Conservation (phyloP, 2,797 vertebrate genomes). For the Falco columbarius region DNA sequence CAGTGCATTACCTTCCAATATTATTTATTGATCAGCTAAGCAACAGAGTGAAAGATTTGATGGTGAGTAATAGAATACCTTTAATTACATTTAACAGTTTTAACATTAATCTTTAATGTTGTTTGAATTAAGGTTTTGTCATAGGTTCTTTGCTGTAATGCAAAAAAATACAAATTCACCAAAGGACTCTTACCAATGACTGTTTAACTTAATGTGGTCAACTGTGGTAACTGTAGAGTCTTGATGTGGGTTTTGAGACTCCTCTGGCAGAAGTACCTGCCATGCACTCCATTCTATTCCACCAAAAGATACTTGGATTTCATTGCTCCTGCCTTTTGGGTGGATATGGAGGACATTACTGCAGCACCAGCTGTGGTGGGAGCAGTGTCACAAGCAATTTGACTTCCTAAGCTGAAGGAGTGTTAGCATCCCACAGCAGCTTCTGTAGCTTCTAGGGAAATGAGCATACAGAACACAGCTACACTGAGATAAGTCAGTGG, state of each 20-base stretch:
- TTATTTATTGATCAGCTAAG: conserved; percentile 94
- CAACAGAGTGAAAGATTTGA: conserved; percentile 91
- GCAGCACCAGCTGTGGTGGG: not conserved
- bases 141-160: not conserved
- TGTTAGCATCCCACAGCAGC: not conserved
- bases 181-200: not conserved
- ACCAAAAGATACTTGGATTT: not conserved
- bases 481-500: not conserved
- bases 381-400: not conserved
- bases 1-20: conserved; percentile 93
- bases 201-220: not conserved
- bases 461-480: not conserved
- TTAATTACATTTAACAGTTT: conserved; percentile 22
- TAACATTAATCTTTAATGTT: not conserved
- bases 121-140: not conserved
- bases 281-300: not conserved
- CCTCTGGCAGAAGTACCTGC: not conserved
- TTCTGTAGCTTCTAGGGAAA: not conserved
- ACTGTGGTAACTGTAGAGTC: not conserved
- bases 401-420: not conserved
- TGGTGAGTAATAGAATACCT: conserved; percentile 80
- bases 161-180: not conserved
- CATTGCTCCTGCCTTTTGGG: not conserved
- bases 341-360: not conserved
- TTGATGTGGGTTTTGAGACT: not conserved